A percentile compares a stretch with the other conserved stretches of the same genome.
Conservation (phyloP, 2,797 vertebrate genomes). For the Graptemys geographica region DNA sequence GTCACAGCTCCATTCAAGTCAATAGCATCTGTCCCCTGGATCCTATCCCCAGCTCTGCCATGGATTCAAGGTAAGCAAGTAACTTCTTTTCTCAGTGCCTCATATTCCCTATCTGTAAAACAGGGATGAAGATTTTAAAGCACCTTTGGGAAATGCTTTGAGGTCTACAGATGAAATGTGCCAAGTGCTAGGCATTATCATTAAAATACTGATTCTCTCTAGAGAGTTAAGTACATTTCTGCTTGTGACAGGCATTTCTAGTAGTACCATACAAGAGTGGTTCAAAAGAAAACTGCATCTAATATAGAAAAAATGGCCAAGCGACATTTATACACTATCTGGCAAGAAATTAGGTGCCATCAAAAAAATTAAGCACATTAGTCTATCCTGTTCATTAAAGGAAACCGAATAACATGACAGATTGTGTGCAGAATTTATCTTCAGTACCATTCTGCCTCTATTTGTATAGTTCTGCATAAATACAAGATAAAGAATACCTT, state of each 20-base stretch:
- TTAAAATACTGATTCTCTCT: background rate
- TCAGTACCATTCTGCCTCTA: background rate
- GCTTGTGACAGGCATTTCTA: background rate
- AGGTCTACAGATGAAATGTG: background rate
- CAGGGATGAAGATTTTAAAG: background rate
- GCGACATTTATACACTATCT: slow-evolving; percentile 20
- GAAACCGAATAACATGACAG: fast-evolving
- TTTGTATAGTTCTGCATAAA: background rate
- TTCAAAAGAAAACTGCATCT: background rate
- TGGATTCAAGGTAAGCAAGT: background rate
- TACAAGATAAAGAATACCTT: background rate
- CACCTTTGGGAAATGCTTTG: background rate
- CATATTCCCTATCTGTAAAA: background rate
- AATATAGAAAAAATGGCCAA: background rate
- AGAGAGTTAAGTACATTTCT: background rate
- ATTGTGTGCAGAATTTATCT: background rate
- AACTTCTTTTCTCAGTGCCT: background rate
- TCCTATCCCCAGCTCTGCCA: background rate
- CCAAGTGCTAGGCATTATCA: background rate
- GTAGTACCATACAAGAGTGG: background rate
- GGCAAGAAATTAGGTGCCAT: background rate
- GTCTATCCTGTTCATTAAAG: background rate
- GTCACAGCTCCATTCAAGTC: background rate
- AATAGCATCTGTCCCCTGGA: background rate
- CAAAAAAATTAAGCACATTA: background rate